phyloP scores from a whole-genome alignment of 2,797 vertebrate species.

The Zenarchopterus dispar region DNA sequence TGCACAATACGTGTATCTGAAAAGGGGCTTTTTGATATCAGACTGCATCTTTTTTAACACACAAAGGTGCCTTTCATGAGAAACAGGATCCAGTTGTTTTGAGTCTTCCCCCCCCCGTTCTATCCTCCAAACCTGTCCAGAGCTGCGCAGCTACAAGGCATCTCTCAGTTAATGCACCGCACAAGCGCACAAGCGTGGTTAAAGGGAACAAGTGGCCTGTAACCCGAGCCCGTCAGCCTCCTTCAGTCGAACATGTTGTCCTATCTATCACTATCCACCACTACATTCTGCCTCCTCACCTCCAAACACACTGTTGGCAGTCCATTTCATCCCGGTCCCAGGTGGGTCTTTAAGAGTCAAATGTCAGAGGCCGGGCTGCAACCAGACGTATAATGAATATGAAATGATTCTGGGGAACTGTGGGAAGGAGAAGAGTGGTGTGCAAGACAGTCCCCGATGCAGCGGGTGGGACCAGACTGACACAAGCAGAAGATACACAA shows the following conservation, averaged over 20 bases:
- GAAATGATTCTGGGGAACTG: constrained; percentile 71
- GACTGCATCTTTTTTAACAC: constrained; percentile 30
- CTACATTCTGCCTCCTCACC: constrained; percentile 60
- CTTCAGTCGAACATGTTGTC: constrained; percentile 52
- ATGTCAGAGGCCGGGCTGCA: constrained; percentile 70
- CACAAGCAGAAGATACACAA: constrained; percentile 37
- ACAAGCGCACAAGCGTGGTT: constrained; percentile 59
- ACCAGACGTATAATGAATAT: constrained; percentile 74
- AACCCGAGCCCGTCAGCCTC: constrained; percentile 59
- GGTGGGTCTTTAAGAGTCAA: constrained; percentile 78
- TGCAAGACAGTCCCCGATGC: constrained; percentile 47
- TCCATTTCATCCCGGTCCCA: constrained; percentile 75
- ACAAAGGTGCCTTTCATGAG: constrained; percentile 51
- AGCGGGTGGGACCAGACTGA: constrained; percentile 42
- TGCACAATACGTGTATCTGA: constrained; percentile 34
- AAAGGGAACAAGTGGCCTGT: constrained; percentile 53
- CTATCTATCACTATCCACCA: constrained; percentile 67
- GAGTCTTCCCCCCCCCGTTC: constrained; percentile 17
- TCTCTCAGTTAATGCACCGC: constrained; percentile 43
- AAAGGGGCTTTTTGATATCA: constrained; percentile 43
- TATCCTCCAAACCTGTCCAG: constrained; percentile 53
- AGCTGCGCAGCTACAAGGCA: constrained; percentile 46
- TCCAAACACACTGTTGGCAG: constrained; percentile 55
- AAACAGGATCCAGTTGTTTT: constrained; percentile 44
- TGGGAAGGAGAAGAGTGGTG: constrained; percentile 56